A percentile compares a stretch with the other conserved stretches of the same genome.
Evolutionary conservation across 2,113 vertebrate genomes (phyloP).

Genomic region (Saiga tatarica): DNA sequence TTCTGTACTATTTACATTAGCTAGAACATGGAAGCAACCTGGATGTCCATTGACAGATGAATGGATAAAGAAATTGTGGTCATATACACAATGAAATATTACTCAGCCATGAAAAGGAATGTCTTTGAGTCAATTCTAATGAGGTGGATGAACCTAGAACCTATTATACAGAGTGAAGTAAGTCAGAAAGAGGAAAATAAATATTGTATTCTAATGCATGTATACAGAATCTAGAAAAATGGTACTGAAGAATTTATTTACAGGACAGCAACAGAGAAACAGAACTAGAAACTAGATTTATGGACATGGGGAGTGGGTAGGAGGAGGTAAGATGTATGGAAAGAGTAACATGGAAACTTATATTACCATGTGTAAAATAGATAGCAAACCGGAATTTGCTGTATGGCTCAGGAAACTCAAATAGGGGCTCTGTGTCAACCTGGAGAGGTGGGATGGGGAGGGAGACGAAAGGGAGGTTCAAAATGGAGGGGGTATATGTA

Average conservation of each 20-base stretch:
- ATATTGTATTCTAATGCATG: background rate
- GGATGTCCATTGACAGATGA: background rate
- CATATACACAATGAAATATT: background rate
- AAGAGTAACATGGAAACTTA: background rate
- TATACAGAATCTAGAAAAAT: background rate
- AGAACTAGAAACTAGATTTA: background rate
- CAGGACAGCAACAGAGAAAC: background rate
- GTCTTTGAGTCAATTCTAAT: background rate
- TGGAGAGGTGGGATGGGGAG: background rate
- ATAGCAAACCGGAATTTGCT: accelerated
- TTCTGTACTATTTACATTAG: background rate
- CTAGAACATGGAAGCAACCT: background rate
- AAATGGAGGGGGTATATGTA: background rate
- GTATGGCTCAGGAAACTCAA: background rate
- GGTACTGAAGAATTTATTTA: background rate
- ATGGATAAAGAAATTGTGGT: background rate
- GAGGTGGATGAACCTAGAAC: background rate
- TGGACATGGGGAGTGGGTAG: background rate
- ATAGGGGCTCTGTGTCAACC: background rate
- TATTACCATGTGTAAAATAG: background rate
- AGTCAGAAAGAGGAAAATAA: background rate
- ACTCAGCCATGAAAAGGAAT: background rate
- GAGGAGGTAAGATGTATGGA: background rate
- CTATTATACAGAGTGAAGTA: background rate
- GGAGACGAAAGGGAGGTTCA: background rate